Evolutionary conservation across 2,888 invertebrate genomes (phyloP).

Genomic region (Sabellastarte sp.): DNA sequence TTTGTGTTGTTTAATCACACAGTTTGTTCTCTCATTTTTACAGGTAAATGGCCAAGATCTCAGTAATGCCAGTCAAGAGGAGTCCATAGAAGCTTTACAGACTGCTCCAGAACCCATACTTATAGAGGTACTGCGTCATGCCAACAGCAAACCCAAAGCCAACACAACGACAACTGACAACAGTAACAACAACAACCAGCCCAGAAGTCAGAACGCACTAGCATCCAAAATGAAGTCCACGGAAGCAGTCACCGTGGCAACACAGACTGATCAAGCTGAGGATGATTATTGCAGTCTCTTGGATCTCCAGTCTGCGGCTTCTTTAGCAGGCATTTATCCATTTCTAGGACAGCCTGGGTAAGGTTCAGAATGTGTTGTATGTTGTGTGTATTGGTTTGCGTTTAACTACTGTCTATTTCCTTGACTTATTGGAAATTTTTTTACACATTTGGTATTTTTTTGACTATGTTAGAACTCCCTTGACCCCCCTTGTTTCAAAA

Average conservation of each 20-base stretch:
- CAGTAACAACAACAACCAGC: not conserved
- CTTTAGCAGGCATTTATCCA: no score
- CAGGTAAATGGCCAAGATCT: constrained; percentile 60
- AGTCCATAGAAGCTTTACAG: constrained; percentile 58
- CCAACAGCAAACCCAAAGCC: no score
- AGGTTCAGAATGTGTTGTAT: no score
- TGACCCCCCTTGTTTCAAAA: no score
- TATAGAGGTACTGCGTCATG: constrained; percentile 55
- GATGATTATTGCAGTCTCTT: not conserved
- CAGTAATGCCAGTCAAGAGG: constrained; percentile 56
- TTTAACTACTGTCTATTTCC: no score
- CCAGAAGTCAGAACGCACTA: not conserved
- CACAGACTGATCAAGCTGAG: not conserved
- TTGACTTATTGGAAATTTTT: no score
- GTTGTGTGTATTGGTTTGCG: no score
- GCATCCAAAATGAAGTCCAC: not conserved
- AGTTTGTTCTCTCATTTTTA: constrained; percentile 10
- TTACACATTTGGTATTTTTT: no score
- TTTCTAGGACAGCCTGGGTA: no score
- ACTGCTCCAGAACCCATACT: constrained; percentile 58
- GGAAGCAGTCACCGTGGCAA: not conserved
- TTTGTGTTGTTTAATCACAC: no score
- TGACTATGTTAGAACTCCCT: no score
- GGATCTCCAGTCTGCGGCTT: not conserved
- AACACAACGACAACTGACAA: no score